Percentiles rank a stretch among this genome's conserved stretches.
Conservation (phyloP, 2,888 invertebrate genomes). For the Thysanoteuthis rhombus region DNA sequence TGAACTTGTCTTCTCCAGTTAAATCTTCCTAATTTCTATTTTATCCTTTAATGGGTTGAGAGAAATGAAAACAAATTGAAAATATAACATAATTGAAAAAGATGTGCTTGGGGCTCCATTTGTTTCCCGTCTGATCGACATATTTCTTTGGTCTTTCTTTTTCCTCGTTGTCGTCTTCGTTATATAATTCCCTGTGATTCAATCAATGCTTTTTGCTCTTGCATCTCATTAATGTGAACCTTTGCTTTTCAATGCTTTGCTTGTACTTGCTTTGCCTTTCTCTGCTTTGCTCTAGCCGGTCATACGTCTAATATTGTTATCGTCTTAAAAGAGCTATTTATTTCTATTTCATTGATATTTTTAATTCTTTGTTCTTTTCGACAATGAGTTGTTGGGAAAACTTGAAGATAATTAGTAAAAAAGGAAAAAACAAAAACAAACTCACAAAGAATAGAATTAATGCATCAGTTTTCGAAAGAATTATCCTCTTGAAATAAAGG, state of each 20-base stretch:
- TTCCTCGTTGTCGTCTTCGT: not conserved
- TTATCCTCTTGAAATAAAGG: not conserved
- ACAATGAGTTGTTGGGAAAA: not conserved
- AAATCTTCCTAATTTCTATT: not conserved
- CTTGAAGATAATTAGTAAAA: not conserved
- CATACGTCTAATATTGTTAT: not conserved
- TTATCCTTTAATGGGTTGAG: conserved; percentile 15
- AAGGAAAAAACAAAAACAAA: not conserved
- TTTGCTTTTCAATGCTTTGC: not conserved
- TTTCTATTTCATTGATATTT: not conserved
- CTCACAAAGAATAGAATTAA: not conserved
- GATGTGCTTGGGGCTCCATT: not conserved
- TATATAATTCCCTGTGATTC: not conserved
- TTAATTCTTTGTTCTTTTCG: not conserved
- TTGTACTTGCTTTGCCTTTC: too few species aligned
- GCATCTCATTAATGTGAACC: not conserved
- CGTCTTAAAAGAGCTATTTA: not conserved
- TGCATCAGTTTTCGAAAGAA: not conserved
- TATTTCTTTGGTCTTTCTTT: not conserved
- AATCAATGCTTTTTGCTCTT: not conserved
- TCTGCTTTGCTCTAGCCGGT: not conserved
- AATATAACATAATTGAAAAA: not conserved
- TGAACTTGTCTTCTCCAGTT: not conserved
- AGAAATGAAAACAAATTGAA: not conserved
- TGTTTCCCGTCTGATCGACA: not conserved